Conservation (phyloP, 2,113 vertebrate species). For the Sphyrna mokarran region DNA sequence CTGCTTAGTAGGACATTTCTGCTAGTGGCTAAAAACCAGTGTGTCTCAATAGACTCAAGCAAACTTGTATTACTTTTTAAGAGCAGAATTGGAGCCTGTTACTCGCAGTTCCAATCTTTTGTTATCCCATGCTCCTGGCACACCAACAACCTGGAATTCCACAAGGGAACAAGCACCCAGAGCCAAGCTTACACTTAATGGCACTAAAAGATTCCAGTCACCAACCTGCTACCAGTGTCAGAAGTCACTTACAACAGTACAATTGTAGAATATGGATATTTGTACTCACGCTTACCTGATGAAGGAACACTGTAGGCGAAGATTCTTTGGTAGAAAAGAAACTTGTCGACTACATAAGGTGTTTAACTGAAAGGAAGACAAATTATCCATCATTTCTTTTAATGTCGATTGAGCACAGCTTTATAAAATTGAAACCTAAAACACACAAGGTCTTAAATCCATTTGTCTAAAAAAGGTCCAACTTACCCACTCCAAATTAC, state of each 20-base stretch:
- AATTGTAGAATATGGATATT: not conserved
- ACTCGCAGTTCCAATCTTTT: no score
- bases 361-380: not conserved
- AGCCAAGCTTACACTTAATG: not conserved
- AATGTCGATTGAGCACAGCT: not conserved
- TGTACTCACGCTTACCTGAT: not conserved
- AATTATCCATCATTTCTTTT: not conserved
- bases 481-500: no score
- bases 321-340: not conserved
- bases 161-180: not conserved
- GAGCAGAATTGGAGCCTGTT: no score
- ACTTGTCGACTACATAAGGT: not conserved
- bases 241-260: not conserved
- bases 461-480: not conserved
- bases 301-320: not conserved
- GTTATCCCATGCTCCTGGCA: no score
- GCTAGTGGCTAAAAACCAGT: not conserved
- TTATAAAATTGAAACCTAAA: not conserved
- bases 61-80: no score
- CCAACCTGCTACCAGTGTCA: not conserved
- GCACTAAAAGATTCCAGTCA: not conserved
- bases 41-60: not conserved
- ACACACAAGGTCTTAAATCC: not conserved
- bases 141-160: not conserved
- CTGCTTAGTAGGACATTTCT: not conserved